phyloP scores from a whole-genome alignment of 1,140 invertebrate species.

The Condylostylus longicornis region DNA sequence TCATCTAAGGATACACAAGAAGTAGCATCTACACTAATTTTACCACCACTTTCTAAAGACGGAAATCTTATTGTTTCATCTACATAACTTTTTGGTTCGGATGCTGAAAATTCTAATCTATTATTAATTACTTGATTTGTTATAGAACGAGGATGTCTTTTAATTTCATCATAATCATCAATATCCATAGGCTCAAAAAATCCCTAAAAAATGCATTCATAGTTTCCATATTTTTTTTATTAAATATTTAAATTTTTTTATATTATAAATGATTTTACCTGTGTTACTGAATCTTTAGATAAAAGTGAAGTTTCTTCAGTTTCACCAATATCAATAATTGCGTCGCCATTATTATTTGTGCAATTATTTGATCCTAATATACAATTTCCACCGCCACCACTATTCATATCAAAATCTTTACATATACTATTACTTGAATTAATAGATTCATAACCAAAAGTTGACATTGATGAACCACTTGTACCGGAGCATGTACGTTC shows the following conservation, averaged over 20 bases:
- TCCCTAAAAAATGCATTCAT: no score
- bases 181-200: constrained; percentile 13
- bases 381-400: no score
- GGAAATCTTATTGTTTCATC: constrained; percentile 11
- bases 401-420: no score
- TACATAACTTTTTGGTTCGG: constrained; percentile 8
- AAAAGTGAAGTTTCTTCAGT: neutral
- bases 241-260: no score
- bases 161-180: constrained; percentile 12
- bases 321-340: constrained; percentile 3
- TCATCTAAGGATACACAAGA: constrained; percentile 12
- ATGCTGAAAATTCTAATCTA: constrained; percentile 5
- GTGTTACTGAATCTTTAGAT: constrained; percentile 2
- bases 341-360: neutral
- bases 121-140: no score
- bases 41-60: constrained; percentile 3
- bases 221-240: no score
- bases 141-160: no score
- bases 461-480: constrained; percentile 7
- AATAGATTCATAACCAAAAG: neutral
- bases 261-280: no score
- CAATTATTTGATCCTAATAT: no score
- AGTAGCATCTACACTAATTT: constrained; percentile 4
- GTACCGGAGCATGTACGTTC: constrained; percentile 1
- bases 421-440: no score